Evolutionary conservation across 2,113 vertebrate genomes (phyloP), one percentile per base, ranked within the genome.

Genomic region (Vireo altiloquus): DNA sequence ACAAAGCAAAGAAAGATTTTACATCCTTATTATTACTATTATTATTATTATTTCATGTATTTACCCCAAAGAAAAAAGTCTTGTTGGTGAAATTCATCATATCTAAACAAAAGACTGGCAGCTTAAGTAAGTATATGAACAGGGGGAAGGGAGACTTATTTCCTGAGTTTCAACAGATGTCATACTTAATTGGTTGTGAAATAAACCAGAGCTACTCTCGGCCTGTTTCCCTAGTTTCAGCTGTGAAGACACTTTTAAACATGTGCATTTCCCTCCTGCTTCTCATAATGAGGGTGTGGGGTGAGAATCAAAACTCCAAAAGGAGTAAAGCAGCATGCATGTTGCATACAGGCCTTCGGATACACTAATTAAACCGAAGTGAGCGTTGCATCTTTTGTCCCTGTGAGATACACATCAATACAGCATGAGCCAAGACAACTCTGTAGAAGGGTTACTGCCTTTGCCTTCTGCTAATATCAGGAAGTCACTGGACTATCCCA

Each of bases 151-250:
- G 94, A 97, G 92, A 95, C 94, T 96, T 96, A 92, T 97, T 97
- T 97, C 97, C 95, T 96, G 94, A 96, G 94, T 97, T 97, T 97
- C 96, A 97, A 97, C 97, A 97, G 97, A 97, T 97, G 97, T 97
- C 97, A 95, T 96, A 97, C 94, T 97, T 97, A 97, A 97, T 97
- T 97, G 95, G 96, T 97, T 97, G 97, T 96, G 92, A 97, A 97
- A 97, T 97, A 97, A 96, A 97, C 95, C 96, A 97, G 96, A 97
- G 93, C 92, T 96, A 96, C 92, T 92, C 94, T 97, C 95, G 94
- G 95, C 92, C 95, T 87, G 94, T 94, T 97, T 97, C 88, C 94
- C 94, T 96, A 96, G 95, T 96, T 97, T 97, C 94, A 97, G 95
- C 97, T 96, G 95, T 97, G 88, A 96, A 97, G 95, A 95, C 92